phyloP scores from a whole-genome alignment of 1,140 invertebrate species.

The Drosophila leontia region DNA sequence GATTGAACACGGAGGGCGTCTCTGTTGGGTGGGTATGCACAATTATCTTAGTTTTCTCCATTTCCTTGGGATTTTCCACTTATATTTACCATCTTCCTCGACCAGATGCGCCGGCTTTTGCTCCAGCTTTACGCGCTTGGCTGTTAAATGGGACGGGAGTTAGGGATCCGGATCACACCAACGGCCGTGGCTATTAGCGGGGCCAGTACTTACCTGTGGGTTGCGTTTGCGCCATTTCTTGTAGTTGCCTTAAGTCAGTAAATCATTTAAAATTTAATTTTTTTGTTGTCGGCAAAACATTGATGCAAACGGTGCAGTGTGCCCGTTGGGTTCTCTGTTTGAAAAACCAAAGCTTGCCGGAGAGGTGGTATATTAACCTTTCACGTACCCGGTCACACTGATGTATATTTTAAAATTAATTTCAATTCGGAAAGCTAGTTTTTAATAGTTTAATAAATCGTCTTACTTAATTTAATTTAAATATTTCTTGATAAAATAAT shows the following conservation, averaged over 20 bases:
- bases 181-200: no score
- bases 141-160: slow-evolving; percentile 3
- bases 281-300: slow-evolving; percentile 27
- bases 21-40: slow-evolving; percentile 24
- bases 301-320: background rate
- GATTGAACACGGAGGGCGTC: slow-evolving; percentile 83
- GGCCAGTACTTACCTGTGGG: slow-evolving; percentile 23
- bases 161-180: background rate
- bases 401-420: no score
- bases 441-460: no score
- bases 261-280: slow-evolving; percentile 26
- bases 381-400: no score
- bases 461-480: no score
- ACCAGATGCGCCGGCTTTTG: slow-evolving; percentile 38
- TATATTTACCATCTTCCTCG: slow-evolving; percentile 67
- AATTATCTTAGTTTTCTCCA: background rate
- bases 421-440: no score
- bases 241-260: background rate
- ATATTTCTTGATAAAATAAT: no score
- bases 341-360: background rate
- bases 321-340: background rate
- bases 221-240: slow-evolving; percentile 59
- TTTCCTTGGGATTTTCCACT: rapidly evolving
- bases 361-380: no score
- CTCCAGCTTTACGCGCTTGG: slow-evolving; percentile 63